A percentile compares a stretch with the other conserved stretches of the same genome.
These are phyloP conservation scores for Piscicola geometra DNA, from an alignment of 2,888 invertebrate genomes.

Conservation along the genomic window DNA sequence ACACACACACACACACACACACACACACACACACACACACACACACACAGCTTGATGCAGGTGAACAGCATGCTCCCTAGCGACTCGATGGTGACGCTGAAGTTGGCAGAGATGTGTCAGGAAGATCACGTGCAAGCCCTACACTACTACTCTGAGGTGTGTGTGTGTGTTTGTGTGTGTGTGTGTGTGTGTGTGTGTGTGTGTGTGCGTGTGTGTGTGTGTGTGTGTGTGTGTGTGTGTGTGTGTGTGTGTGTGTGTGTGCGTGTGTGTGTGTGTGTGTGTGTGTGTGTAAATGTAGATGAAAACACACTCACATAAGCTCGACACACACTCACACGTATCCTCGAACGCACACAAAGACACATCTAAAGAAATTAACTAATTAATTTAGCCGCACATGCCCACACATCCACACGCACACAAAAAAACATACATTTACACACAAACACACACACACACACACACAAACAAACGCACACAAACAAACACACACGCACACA, in stretches of 20 bases:
- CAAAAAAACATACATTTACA: neutral
- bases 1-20: no score
- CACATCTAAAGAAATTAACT: neutral
- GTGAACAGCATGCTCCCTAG: conserved; percentile 76
- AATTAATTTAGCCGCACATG: no score
- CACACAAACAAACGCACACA: no score
- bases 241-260: conserved; percentile 7
- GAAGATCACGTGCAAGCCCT: conserved; percentile 87
- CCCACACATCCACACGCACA: no score
- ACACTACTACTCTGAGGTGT: conserved; percentile 74
- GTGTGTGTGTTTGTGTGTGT: conserved; percentile 56
- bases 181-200: neutral
- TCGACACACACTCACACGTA: neutral
- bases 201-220: no score
- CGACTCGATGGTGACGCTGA: conserved; percentile 81
- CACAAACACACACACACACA: neutral
- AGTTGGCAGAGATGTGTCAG: conserved; percentile 78
- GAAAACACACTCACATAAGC: no score
- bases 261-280: conserved; percentile 7
- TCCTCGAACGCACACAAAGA: neutral
- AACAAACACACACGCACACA: neutral
- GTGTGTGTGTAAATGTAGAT: neutral
- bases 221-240: conserved; percentile 14
- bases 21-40: neutral
- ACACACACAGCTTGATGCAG: conserved; percentile 65